Evolutionary conservation across 92 coral and sea anemone genomes (phyloP).

Genomic region (Porites rus): DNA sequence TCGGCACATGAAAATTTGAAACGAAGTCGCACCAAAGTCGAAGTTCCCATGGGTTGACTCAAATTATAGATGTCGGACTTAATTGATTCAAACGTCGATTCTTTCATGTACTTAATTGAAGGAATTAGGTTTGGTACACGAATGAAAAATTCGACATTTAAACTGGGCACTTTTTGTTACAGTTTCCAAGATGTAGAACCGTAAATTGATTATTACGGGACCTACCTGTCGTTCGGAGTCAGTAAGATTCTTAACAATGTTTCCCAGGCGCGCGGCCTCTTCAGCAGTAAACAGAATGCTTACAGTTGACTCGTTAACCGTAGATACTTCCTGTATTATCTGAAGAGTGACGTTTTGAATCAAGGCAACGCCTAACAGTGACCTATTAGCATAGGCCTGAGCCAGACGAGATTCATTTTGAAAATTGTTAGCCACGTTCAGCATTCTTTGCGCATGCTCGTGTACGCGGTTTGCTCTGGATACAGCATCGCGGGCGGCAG

Average conservation of each 20-base stretch:
- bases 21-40: neutral
- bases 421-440: constrained; percentile 64
- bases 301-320: constrained; percentile 56
- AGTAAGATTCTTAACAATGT: constrained; percentile 39
- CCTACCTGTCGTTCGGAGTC: constrained; percentile 60
- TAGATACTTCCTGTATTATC: constrained; percentile 63
- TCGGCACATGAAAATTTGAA: constrained; percentile 55
- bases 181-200: no score
- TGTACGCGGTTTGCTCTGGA: constrained; percentile 59
- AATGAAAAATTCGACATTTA: no score
- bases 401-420: constrained; percentile 49
- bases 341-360: constrained; percentile 16
- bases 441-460: constrained; percentile 61
- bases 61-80: no score
- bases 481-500: constrained; percentile 64
- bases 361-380: constrained; percentile 29
- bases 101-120: no score
- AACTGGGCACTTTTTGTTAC: no score
- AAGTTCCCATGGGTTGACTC: no score
- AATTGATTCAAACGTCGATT: no score
- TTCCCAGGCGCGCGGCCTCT: constrained; percentile 61
- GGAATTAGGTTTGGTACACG: no score
- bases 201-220: neutral
- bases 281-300: constrained; percentile 44
- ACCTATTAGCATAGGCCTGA: constrained; percentile 46